These are phyloP conservation scores for Sebastes matsubarae DNA, from an alignment of 2,797 vertebrate species.

Conservation along the genomic window DNA sequence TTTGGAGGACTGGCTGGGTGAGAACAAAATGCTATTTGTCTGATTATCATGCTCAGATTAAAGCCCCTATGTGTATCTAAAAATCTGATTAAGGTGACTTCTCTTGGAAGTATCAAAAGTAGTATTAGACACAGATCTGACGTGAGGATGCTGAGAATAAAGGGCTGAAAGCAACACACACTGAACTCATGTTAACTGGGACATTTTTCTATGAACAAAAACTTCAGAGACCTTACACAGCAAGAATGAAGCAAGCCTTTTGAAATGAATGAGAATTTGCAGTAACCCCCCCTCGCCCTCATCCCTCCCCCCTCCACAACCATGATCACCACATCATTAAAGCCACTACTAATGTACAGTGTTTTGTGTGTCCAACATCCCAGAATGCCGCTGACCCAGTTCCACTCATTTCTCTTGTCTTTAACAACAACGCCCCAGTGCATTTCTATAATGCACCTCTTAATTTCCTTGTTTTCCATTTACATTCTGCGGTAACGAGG, in stretches of 20 bases:
- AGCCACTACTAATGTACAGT: neutral
- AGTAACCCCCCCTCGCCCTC: neutral
- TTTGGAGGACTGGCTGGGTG: conserved; percentile 90
- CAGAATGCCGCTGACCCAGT: conserved; percentile 39
- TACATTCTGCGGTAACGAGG: neutral
- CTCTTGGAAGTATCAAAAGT: neutral
- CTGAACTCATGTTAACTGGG: neutral
- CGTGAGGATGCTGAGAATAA: neutral
- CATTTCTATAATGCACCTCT: conserved; percentile 4
- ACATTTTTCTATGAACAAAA: neutral
- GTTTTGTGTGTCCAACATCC: conserved; percentile 7
- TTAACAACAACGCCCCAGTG: conserved; percentile 18
- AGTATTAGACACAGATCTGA: neutral
- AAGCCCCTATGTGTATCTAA: neutral
- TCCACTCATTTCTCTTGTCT: conserved; percentile 23
- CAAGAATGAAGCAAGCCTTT: neutral
- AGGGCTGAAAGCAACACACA: neutral
- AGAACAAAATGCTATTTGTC: conserved; percentile 44
- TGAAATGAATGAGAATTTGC: neutral
- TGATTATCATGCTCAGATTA: neutral
- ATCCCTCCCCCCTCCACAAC: neutral
- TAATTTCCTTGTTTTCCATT: conserved; percentile 7
- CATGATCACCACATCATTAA: conserved; percentile 1
- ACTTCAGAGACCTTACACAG: neutral
- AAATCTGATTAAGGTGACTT: neutral